A percentile compares a stretch with the other conserved stretches of the same genome.
Conservation (phyloP, 2,113 vertebrate species). For the Dascyllus trimaculatus region DNA sequence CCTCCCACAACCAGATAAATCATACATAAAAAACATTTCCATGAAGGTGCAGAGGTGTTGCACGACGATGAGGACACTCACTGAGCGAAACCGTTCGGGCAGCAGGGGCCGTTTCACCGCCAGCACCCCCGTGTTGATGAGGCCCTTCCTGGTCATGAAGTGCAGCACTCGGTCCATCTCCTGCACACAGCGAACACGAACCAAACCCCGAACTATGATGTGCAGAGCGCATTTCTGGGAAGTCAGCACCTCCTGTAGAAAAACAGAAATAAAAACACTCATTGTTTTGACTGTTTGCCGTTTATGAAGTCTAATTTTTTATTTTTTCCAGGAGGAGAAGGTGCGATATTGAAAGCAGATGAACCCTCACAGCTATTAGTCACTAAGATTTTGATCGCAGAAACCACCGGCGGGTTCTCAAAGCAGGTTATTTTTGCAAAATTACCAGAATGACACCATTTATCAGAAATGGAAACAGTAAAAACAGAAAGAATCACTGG, state of each 20-base stretch:
- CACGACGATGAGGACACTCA: slow-evolving; percentile 71
- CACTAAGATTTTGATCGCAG: too few species aligned
- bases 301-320: background rate
- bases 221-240: slow-evolving; percentile 90
- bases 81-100: slow-evolving; percentile 89
- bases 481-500: too few species aligned
- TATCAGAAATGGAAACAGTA: too few species aligned
- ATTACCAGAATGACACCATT: too few species aligned
- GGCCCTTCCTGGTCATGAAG: slow-evolving; percentile 96
- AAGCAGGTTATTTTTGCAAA: too few species aligned
- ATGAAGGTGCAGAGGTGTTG: background rate
- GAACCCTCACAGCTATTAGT: too few species aligned
- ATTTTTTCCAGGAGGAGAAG: background rate
- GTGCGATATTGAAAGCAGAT: background rate
- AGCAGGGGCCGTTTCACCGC: slow-evolving; percentile 89
- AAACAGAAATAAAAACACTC: background rate
- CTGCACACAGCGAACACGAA: slow-evolving; percentile 94
- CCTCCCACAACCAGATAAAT: too few species aligned
- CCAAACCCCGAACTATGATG: slow-evolving; percentile 93
- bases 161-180: slow-evolving; percentile 94
- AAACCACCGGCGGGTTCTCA: too few species aligned
- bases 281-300: background rate
- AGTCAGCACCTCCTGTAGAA: slow-evolving; percentile 91
- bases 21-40: background rate
- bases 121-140: slow-evolving; percentile 96